These are phyloP conservation scores for Apis dorsata DNA, from an alignment of 1,140 invertebrate genomes.

Conservation along the genomic window DNA sequence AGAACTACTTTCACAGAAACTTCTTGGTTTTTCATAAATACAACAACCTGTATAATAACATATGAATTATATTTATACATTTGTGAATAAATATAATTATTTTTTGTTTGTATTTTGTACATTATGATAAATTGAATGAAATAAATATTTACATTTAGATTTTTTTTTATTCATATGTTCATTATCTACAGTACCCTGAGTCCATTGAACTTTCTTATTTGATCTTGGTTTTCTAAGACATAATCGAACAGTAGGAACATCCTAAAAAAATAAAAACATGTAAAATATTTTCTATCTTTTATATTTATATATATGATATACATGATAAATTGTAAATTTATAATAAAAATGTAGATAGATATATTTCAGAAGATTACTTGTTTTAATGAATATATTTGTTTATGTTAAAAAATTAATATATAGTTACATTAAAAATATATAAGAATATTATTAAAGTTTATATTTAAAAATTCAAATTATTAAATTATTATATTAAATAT, in stretches of 20 bases:
- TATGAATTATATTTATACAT: constrained; percentile 10
- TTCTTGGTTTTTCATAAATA: constrained; percentile 90
- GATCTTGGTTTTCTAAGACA: constrained; percentile 87
- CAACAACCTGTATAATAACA: constrained; percentile 86
- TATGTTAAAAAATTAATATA: constrained; percentile 2
- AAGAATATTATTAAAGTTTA: constrained; percentile 1
- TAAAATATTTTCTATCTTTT: constrained; percentile 33
- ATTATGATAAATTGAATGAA: constrained; percentile 36
- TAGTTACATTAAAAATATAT: constrained; percentile 4
- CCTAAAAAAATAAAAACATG: constrained; percentile 71
- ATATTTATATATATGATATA: not conserved
- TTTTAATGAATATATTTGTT: not conserved
- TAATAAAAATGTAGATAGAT: constrained; percentile 5
- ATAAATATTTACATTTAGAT: constrained; percentile 89
- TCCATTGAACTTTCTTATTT: constrained; percentile 92
- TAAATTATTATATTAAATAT: constrained; percentile 24
- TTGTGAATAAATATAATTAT: constrained; percentile 6
- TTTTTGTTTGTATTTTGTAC: not conserved
- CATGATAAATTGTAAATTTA: not conserved
- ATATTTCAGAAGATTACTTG: constrained; percentile 7
- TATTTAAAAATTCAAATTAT: constrained; percentile 21
- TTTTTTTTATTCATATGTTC: constrained; percentile 96
- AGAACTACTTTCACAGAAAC: constrained; percentile 91
- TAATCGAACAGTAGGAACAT: constrained; percentile 85
- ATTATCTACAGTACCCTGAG: constrained; percentile 93